phyloP scores from a whole-genome alignment of 1,140 invertebrate species.

The Adoxophyes honmai region DNA sequence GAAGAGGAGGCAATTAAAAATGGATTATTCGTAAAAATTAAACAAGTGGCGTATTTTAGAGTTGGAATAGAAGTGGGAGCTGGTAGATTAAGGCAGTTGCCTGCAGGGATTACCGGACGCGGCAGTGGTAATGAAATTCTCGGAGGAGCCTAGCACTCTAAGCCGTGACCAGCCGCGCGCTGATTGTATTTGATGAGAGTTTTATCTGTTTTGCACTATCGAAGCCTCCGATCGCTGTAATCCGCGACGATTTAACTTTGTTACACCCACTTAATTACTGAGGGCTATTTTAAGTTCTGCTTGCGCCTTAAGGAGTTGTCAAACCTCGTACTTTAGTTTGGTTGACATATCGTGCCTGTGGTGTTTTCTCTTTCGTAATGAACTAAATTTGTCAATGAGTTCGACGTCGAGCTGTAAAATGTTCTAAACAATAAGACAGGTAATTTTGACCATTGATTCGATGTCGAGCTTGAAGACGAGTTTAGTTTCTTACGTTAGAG shows the following conservation, averaged over 20 bases:
- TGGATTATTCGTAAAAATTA: conserved; percentile 73
- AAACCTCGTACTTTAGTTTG: no score
- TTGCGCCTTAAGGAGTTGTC: neutral
- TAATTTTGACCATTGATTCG: no score
- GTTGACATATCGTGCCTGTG: no score
- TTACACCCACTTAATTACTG: conserved; percentile 41
- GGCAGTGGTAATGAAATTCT: conserved; percentile 74
- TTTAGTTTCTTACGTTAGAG: no score
- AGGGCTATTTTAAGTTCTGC: conserved; percentile 31
- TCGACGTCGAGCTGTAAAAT: no score
- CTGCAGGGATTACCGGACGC: conserved; percentile 60
- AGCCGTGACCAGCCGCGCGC: conserved; percentile 61
- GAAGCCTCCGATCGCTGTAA: conserved; percentile 42
- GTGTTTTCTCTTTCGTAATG: no score
- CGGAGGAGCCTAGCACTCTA: conserved; percentile 64
- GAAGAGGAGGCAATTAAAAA: conserved; percentile 69
- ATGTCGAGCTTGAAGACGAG: no score
- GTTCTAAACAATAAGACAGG: no score
- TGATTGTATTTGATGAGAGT: conserved; percentile 73
- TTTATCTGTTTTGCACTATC: conserved; percentile 66
- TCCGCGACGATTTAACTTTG: conserved; percentile 48
- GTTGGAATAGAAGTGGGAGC: conserved; percentile 60
- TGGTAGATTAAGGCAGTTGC: conserved; percentile 70
- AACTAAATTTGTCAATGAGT: no score
- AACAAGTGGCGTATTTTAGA: conserved; percentile 64